Evolutionary conservation across 2,888 invertebrate genomes (phyloP), one percentile per base, ranked within the genome.

Genomic region (Tridacna gigas): DNA sequence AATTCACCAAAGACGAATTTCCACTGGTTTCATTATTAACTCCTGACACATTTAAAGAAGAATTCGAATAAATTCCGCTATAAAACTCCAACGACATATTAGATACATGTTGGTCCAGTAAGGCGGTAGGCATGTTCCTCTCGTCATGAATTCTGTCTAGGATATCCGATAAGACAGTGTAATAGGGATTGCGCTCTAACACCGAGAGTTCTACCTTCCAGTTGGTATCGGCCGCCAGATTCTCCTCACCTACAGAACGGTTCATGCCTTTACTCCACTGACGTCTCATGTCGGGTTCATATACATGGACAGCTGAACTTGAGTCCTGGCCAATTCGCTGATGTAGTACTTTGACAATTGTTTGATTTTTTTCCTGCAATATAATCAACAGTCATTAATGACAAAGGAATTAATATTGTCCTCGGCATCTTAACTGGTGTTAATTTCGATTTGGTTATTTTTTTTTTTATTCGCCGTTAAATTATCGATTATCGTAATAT

Each of bases 101-200:
- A n/a, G 48, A 51, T 51, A 71, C 71, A 51, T 71, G 71, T 22
- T 51, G 48, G 63, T 77, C 79, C 56, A 22, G 45, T 26, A 74
- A 56, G n/a, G 61, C 25, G 61, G 61, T 82, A 56, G 84, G 74
- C 86, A 86, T 86, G 48, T 75, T 84, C 71, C 63, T 73, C 66
- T 80, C 74, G 48, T 75, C 61, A 73, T 78, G 82, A 56, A 76
- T 66, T 26, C 73, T 69, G 26, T 75, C 63, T 22, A 67, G 47
- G 61, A 80, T 86, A 82, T 84, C 86, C 82, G 80, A 83, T 81
- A 82, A 82, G 63, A 80, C 77, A 65, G 45, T 66, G 69, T 86
- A 80, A 47, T 61, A 74, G 26, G 79, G 82, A 75, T 75, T 74
- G 45, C 82, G 79, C 69, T 80, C 84, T 25, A 84, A 65, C 47